These are phyloP conservation scores for Luscinia luscinia DNA, from an alignment of 2,797 vertebrate genomes.

Conservation along the genomic window DNA sequence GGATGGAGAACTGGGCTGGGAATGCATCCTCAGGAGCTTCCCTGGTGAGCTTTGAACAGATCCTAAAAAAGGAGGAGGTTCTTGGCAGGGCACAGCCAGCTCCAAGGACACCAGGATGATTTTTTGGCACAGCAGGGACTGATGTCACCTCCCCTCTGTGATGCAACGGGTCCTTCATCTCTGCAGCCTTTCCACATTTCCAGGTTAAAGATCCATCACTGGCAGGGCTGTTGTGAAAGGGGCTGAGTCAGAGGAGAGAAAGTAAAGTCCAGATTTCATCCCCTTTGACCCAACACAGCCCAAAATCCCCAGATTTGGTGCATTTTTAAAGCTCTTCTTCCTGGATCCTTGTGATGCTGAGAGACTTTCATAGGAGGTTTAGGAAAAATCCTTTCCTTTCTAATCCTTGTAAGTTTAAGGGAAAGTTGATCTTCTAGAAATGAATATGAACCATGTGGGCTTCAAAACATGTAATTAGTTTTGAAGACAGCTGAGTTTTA, in stretches of 20 bases:
- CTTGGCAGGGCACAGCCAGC: not conserved
- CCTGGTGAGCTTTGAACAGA: not conserved
- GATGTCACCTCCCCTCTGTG: not conserved
- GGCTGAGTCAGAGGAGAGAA: not conserved
- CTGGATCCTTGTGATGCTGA: not conserved
- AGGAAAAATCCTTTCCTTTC: not conserved
- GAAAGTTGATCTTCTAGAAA: not conserved
- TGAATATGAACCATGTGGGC: accelerated
- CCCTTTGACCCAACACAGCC: accelerated
- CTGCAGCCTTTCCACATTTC: not conserved
- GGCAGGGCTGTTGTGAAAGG: not conserved
- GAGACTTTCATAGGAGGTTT: not conserved
- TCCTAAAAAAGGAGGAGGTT: not conserved
- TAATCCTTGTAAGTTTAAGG: not conserved
- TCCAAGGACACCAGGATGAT: not conserved
- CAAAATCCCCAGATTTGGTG: not conserved
- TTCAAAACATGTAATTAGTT: not conserved
- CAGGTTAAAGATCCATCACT: not conserved
- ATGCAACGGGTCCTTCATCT: not conserved
- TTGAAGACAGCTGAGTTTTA: not conserved
- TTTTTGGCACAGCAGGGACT: not conserved
- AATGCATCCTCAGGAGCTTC: not conserved
- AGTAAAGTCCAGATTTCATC: not conserved
- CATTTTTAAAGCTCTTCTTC: not conserved
- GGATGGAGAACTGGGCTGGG: not conserved